Percentiles rank a stretch among this genome's conserved stretches.
Conservation (phyloP, 2,888 invertebrate species). For the Cephalotes varians region DNA sequence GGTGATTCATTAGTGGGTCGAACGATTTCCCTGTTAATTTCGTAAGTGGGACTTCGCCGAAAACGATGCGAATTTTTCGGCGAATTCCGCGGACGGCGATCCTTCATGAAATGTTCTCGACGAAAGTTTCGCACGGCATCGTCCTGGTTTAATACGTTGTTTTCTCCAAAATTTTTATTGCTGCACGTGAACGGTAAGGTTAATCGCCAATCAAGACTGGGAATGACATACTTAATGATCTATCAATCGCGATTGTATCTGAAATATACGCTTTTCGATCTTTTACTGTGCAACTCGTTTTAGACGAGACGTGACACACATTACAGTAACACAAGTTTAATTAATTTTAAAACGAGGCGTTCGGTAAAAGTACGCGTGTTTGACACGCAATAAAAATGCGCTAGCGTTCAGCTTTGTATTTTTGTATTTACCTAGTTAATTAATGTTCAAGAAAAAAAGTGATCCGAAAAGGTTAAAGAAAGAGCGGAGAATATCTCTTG, state of each 20-base stretch:
- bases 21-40: not conserved
- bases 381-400: not conserved
- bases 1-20: slow-evolving; percentile 8
- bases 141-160: not conserved
- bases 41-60: slow-evolving; percentile 13
- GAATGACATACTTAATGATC: not conserved
- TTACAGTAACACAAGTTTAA: not conserved
- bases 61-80: slow-evolving; percentile 7
- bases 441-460: slow-evolving; percentile 14
- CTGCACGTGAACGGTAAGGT: not conserved
- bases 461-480: not conserved
- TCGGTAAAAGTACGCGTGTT: slow-evolving; percentile 31
- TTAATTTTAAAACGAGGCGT: slow-evolving; percentile 16
- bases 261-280: not conserved
- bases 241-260: not conserved
- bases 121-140: slow-evolving; percentile 14
- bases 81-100: slow-evolving; percentile 4
- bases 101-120: not conserved
- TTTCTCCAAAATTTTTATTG: slow-evolving; percentile 20
- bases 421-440: slow-evolving; percentile 49
- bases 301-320: not conserved
- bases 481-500: slow-evolving; percentile 22
- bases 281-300: not conserved
- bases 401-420: not conserved
- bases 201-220: slow-evolving; percentile 6